A percentile compares a stretch with the other conserved stretches of the same genome.
These are phyloP conservation scores for Nylanderia fulva DNA, from an alignment of 1,140 invertebrate genomes.

Conservation along the genomic window DNA sequence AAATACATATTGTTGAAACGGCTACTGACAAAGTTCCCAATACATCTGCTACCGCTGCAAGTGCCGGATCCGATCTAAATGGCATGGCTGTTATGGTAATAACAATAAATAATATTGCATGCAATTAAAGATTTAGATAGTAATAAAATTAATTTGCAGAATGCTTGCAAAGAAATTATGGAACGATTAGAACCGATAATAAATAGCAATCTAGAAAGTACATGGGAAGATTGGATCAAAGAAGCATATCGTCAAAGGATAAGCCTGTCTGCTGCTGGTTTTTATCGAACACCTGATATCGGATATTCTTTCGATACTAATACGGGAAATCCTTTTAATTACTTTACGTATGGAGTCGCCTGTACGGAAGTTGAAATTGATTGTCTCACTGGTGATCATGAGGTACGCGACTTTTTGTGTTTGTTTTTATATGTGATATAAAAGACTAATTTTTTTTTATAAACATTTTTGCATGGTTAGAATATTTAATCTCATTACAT, in stretches of 20 bases:
- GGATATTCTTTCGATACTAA: constrained; percentile 92
- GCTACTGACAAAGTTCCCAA: constrained; percentile 98
- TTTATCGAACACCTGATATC: constrained; percentile 93
- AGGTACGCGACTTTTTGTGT: constrained; percentile 86
- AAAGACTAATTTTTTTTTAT: neutral
- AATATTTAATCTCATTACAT: no score
- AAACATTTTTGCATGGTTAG: neutral
- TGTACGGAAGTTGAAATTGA: constrained; percentile 95
- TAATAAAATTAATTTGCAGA: constrained; percentile 82
- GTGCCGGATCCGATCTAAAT: constrained; percentile 96
- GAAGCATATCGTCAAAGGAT: constrained; percentile 93
- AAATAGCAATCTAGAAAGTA: constrained; percentile 91
- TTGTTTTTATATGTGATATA: neutral
- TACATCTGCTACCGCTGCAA: constrained; percentile 96
- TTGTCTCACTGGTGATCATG: constrained; percentile 95
- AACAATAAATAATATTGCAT: constrained; percentile 47
- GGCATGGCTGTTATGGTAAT: constrained; percentile 96
- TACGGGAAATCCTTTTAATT: constrained; percentile 91
- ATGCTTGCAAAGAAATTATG: constrained; percentile 93
- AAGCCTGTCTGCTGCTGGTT: constrained; percentile 94
- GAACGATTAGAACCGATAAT: constrained; percentile 92
- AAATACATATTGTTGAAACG: constrained; percentile 96
- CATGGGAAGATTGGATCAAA: constrained; percentile 95
- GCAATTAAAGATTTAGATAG: neutral
- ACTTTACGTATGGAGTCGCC: constrained; percentile 93